phyloP scores from a whole-genome alignment of 2,113 vertebrate species.

The Phasianus colchicus region DNA sequence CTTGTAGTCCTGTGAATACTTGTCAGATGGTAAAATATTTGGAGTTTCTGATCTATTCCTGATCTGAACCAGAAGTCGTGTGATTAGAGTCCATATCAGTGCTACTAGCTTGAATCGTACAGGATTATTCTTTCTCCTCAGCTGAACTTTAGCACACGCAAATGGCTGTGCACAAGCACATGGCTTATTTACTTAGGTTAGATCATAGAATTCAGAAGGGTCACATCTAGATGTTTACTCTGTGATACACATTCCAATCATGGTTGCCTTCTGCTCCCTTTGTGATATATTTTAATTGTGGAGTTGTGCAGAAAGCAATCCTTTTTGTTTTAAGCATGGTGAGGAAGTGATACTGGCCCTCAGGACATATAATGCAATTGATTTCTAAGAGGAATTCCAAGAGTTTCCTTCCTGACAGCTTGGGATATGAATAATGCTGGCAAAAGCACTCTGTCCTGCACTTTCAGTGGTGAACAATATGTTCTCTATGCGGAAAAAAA shows the following conservation, averaged over 20 bases:
- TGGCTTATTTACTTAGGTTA: background rate
- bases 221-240: background rate
- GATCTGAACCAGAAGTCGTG: constrained; percentile 18
- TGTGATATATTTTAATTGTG: background rate
- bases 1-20: constrained; percentile 5
- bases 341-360: background rate
- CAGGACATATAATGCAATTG: constrained; percentile 1
- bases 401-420: constrained; percentile 48
- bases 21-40: constrained; percentile 37
- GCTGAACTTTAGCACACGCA: background rate
- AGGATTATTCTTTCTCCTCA: background rate
- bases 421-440: constrained; percentile 62
- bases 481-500: constrained; percentile 55
- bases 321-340: background rate
- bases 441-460: constrained; percentile 35
- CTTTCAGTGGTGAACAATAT: constrained; percentile 49
- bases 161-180: background rate
- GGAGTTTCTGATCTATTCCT: constrained; percentile 33
- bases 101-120: background rate
- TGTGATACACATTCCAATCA: background rate
- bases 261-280: background rate
- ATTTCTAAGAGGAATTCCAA: constrained; percentile 46
- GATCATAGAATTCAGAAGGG: background rate
- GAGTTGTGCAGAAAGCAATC: background rate
- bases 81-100: background rate